Evolutionary conservation across 2,888 invertebrate genomes (phyloP), one percentile per base, ranked within the genome.

Genomic region (Myopa tessellatipennis): DNA sequence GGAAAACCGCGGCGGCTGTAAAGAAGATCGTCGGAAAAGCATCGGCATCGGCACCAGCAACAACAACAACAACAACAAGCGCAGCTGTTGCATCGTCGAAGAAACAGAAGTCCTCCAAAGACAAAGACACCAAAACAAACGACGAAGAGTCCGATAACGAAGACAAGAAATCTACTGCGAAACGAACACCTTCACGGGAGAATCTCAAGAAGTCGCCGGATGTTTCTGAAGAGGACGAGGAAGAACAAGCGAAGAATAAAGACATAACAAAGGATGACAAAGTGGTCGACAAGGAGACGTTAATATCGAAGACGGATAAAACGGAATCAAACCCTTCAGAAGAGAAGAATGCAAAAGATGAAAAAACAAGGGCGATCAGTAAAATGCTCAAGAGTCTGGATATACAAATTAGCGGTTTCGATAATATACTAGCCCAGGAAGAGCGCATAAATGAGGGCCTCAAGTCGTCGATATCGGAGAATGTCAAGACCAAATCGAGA

Each of bases 401-500:
- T 81, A 89, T 89, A 55, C 87, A 89, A 85, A 88, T 89, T 38
- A 88, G 85, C 77, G 89, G 89, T 67, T 89, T 87, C 74, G 87
- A 87, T 75, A 87, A 88, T 78, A 82, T 89, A 69, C 78, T 88
- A 81, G 85, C 87, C 61, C 87, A 85, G 77, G 88, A 88, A 77
- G 87, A 87, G 78, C 86, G 85, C 40, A 81, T 88, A 10, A 85
- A 84, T 69, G 88, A 88, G 52, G 86, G 86, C 12, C 84, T 88
- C 14, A 89, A 89, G 78, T 88, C 89, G 1, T 90, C 90, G n/a
- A 90, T 90, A 81, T 89, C 89, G 76, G 89, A 90, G 80, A 89
- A 89, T 82, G 89, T 90, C 1, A 90, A 90, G 82, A 90, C 90
- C 3, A 90, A 90, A 79, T 89, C 89, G 0, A 83, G 89, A 26